These are phyloP conservation scores for Microtus ochrogaster DNA, from an alignment of 2,113 vertebrate genomes.

Conservation along the genomic window DNA sequence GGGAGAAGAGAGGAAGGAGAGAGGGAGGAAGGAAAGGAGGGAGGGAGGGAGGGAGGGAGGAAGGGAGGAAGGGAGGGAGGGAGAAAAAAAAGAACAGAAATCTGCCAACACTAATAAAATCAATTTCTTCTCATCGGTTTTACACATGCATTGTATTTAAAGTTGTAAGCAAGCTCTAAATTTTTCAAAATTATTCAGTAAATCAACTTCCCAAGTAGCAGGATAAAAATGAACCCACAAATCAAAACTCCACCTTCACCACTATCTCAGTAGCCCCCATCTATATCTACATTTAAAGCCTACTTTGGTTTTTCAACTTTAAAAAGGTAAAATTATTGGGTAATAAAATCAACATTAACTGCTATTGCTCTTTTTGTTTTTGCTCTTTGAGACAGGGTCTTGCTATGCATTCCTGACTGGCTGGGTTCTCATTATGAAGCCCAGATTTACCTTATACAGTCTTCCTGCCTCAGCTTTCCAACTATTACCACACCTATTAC, in stretches of 20 bases:
- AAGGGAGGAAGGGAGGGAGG: no score
- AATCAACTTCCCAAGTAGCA: constrained; percentile 13
- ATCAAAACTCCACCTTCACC: constrained; percentile 31
- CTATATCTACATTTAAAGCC: background rate
- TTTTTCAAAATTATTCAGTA: constrained; percentile 17
- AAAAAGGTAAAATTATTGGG: background rate
- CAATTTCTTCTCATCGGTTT: background rate
- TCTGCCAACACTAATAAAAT: constrained; percentile 22
- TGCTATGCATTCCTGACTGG: background rate
- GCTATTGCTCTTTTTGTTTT: background rate
- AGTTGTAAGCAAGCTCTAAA: background rate
- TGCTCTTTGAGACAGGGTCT: background rate
- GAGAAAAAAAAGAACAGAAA: background rate
- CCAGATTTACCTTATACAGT: background rate
- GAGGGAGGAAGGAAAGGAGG: rapidly evolving
- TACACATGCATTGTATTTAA: constrained; percentile 15
- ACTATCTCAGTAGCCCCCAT: background rate
- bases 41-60: no score
- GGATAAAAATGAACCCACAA: constrained; percentile 5
- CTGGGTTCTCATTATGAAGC: background rate
- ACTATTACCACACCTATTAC: background rate
- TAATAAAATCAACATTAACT: background rate
- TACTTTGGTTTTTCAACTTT: background rate
- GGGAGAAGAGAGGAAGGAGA: no score
- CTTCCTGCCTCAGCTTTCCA: background rate